Base-by-base conservation (phyloP, 2,113 vertebrate species). In the Takifugu flavidus region DNA sequence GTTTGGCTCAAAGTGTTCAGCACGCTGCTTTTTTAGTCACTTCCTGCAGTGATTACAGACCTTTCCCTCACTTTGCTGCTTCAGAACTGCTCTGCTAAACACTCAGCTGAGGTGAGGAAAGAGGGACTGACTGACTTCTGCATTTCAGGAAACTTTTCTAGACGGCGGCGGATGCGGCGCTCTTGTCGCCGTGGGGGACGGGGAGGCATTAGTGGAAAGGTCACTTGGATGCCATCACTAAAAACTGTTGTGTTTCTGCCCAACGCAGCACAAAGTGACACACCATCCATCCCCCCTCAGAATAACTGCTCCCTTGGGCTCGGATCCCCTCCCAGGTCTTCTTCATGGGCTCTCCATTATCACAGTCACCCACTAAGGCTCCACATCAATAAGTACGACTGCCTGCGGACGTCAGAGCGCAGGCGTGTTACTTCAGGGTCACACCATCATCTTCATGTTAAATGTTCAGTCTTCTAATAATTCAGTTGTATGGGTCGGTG, bases 221-320 rank as follows among this genome's bases (percentile, higher is more conserved):
- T 83, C 78, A 73, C 49, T 56, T 42, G 26, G 74, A 28, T 71
- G 65, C 75, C 39, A 61, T 76, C 71, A 66, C 74, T 77, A 49
- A 78, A 49, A 75, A 83, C 65, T 50, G 63, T 70, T 79, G 66
- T 71, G 62, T 80, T 86, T 86, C 59, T 78, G 77, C 70, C 26
- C 62, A 65, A 74, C 80, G 8, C 72, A 70, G 80, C 84, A 82
- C 62, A 85, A 79, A 53, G 76, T 72, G 80, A 83, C 84, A 74
- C 56, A 68, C 70, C 78, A 83, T 84, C 76, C 65, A 75, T 80
- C 70, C 53, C 56, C 31, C 61, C 65, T 76, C 56, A 67, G 74
- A 74, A 64, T 77, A 82, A 75, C 73, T 62, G 59, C 71, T 67
- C 78, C 75, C 79, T 43, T 53, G 42, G 67, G 79, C 62, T 65